Percentiles rank a stretch among this genome's conserved stretches.
phyloP scores from a whole-genome alignment of 2,888 invertebrate genomes.

The Crocallis elinguaria region DNA sequence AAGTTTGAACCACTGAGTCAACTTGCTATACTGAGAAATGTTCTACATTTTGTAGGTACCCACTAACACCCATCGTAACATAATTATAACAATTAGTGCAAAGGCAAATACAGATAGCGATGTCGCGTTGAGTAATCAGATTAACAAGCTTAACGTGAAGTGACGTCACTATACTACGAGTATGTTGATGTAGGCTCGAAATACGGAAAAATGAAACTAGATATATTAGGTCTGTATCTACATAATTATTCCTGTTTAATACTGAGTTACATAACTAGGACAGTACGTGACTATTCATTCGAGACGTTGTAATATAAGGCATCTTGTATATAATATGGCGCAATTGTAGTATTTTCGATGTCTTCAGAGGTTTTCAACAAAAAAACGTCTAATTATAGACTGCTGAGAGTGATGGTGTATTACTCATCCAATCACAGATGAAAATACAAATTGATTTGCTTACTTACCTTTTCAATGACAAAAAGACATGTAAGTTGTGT shows the following conservation, averaged over 20 bases:
- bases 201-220: slow-evolving; percentile 17
- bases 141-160: not conserved
- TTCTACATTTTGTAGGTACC: too few relatives aligned
- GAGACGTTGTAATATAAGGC: slow-evolving; percentile 20
- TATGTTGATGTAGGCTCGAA: slow-evolving; percentile 22
- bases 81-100: not conserved
- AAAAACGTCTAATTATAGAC: slow-evolving; percentile 20
- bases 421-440: not conserved
- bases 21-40: too few relatives aligned
- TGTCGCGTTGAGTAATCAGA: slow-evolving; percentile 2
- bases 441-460: not conserved
- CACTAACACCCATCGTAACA: too few relatives aligned
- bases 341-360: not conserved
- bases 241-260: not conserved
- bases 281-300: slow-evolving; percentile 5
- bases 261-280: not conserved
- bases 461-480: not conserved
- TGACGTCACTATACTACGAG: slow-evolving; percentile 8
- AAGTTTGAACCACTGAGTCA: too few relatives aligned
- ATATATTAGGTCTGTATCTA: too few relatives aligned
- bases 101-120: not conserved
- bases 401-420: slow-evolving; percentile 13
- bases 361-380: slow-evolving; percentile 10
- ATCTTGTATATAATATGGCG: slow-evolving; percentile 5
- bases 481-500: slow-evolving; percentile 6